Evolutionary conservation across 92 coral and sea anemone species (phyloP).

Genomic region (Palythoa heliodiscus): DNA sequence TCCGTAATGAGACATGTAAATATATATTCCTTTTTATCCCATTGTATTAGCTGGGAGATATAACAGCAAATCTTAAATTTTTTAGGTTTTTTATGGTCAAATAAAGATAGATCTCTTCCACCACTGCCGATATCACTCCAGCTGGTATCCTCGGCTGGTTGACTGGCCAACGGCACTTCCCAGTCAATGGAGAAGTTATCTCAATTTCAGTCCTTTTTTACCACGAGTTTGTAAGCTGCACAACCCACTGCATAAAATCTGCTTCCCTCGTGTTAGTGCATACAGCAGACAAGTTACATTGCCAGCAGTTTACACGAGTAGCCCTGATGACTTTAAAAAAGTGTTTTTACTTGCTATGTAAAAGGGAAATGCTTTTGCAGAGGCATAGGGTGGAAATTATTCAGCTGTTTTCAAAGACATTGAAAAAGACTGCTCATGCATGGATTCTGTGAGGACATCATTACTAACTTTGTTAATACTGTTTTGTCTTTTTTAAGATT

Average conservation of each 20-base stretch:
- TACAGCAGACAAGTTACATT: slow-evolving; percentile 48
- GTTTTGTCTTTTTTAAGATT: not conserved
- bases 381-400: slow-evolving; percentile 16
- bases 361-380: slow-evolving; percentile 44
- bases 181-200: slow-evolving; percentile 38
- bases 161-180: slow-evolving; percentile 55
- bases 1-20: too few relatives aligned
- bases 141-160: slow-evolving; percentile 55
- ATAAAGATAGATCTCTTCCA: too few relatives aligned
- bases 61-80: too few relatives aligned
- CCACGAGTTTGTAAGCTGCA: slow-evolving; percentile 49
- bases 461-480: slow-evolving; percentile 4
- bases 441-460: not conserved
- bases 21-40: too few relatives aligned
- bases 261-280: slow-evolving; percentile 52
- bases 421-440: not conserved
- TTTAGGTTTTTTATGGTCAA: too few relatives aligned
- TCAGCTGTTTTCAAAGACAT: not conserved
- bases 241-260: slow-evolving; percentile 46
- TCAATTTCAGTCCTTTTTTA: slow-evolving; percentile 40
- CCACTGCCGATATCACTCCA: slow-evolving; percentile 43
- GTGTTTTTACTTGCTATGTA: slow-evolving; percentile 43
- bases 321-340: slow-evolving; percentile 25
- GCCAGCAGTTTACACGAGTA: slow-evolving; percentile 40
- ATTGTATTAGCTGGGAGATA: too few relatives aligned